These are phyloP conservation scores for Hofmannophila pseudospretella DNA, from an alignment of 2,888 invertebrate species.

Conservation along the genomic window DNA sequence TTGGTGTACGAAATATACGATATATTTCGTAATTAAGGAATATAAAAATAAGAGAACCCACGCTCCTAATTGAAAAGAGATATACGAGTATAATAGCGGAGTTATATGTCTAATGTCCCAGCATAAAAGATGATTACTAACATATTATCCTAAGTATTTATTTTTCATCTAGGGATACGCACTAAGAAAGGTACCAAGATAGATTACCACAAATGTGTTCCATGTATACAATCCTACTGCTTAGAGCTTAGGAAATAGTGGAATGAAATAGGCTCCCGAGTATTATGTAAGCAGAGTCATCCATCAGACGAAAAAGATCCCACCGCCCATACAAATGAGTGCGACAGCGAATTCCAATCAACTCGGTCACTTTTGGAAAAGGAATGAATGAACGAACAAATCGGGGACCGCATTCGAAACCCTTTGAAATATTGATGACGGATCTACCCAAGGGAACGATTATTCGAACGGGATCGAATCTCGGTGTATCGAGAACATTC, in stretches of 20 bases:
- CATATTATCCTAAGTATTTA: no score
- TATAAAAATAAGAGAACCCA: no score
- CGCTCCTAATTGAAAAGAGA: no score
- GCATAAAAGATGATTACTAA: no score
- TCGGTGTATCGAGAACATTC: conserved; percentile 39
- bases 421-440: conserved; percentile 59
- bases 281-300: neutral
- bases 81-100: no score
- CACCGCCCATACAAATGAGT: conserved; percentile 32
- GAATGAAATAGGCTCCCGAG: neutral
- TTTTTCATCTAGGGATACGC: neutral
- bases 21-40: no score
- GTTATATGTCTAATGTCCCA: no score
- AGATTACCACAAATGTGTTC: neutral
- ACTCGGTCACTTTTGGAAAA: conserved; percentile 31
- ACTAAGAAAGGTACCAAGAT: neutral
- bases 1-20: no score
- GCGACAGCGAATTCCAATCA: conserved; percentile 41
- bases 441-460: conserved; percentile 51
- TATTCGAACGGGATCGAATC: conserved; percentile 43
- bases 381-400: conserved; percentile 39
- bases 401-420: conserved; percentile 41
- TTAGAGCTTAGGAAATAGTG: neutral
- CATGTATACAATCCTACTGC: conserved; percentile 2
- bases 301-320: neutral